A percentile compares a stretch with the other conserved stretches of the same genome.
phyloP scores from a whole-genome alignment of 2,113 vertebrate species.

The Anser cygnoides region DNA sequence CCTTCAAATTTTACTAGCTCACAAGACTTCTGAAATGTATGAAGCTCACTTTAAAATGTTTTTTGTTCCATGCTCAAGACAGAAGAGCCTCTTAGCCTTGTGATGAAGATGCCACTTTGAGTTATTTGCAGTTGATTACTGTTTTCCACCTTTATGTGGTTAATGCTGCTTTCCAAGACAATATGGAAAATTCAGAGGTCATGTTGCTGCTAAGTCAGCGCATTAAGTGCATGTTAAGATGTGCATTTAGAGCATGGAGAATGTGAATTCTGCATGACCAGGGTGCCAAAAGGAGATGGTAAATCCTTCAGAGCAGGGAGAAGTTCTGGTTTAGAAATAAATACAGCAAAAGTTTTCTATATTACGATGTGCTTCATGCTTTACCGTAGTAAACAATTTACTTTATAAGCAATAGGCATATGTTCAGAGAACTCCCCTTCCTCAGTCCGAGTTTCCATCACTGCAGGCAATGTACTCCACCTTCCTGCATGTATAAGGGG shows the following conservation, averaged over 20 bases:
- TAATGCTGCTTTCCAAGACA: neutral
- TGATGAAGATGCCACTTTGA: neutral
- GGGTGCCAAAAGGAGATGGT: neutral
- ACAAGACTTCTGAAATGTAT: neutral
- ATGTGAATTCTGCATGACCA: neutral
- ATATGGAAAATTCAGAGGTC: neutral
- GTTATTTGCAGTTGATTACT: neutral
- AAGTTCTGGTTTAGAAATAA: neutral
- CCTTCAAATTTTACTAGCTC: neutral
- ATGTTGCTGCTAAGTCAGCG: neutral
- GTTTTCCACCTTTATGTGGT: neutral
- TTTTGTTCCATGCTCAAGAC: neutral
- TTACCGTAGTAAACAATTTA: neutral
- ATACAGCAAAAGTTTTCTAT: neutral
- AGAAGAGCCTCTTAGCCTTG: neutral
- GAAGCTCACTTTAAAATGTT: neutral
- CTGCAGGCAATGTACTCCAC: neutral
- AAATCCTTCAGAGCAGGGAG: neutral
- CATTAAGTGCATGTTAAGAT: neutral
- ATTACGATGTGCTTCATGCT: neutral
- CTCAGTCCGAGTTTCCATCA: neutral
- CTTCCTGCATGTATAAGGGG: neutral
- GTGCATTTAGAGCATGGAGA: neutral
- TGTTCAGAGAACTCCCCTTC: neutral
- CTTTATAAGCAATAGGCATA: neutral